phyloP scores from a whole-genome alignment of 2,797 vertebrate species.

The Tenualosa thibaudeaui region DNA sequence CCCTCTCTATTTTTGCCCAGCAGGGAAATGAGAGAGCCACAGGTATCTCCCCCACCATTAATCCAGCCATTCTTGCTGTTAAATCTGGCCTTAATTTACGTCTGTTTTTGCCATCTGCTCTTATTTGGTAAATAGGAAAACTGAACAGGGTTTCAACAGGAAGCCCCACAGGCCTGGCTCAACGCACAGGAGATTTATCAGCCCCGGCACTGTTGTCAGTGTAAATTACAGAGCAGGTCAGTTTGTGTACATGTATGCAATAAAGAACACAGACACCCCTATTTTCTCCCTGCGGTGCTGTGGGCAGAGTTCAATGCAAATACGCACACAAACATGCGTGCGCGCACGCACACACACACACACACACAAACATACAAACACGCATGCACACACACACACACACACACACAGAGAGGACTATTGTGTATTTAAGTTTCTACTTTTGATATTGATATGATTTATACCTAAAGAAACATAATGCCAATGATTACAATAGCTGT shows the following conservation, averaged over 20 bases:
- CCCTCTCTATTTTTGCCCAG: not conserved
- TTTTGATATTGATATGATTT: too few relatives aligned
- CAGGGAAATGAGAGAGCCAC: not conserved
- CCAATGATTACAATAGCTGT: not conserved
- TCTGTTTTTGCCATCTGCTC: not conserved
- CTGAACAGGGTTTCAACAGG: conserved; percentile 7
- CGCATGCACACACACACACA: not conserved
- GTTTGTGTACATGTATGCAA: conserved; percentile 29
- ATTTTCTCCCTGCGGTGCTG: not conserved
- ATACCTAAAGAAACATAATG: too few relatives aligned
- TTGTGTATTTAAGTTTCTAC: too few relatives aligned
- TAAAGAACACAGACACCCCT: conserved; percentile 9
- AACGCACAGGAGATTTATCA: not conserved
- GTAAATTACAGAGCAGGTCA: not conserved
- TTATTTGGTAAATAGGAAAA: conserved; percentile 10
- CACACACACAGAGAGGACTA: not conserved
- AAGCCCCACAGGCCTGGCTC: not conserved
- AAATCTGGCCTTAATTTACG: not conserved
- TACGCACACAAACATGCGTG: not conserved
- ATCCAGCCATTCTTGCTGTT: not conserved
- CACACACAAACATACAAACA: not conserved
- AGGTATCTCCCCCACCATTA: not conserved
- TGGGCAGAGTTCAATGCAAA: conserved; percentile 1
- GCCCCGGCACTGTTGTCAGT: not conserved
- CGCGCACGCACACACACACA: not conserved